Evolutionary conservation across 2,113 vertebrate genomes (phyloP).

Genomic region (Scatophagus argus): DNA sequence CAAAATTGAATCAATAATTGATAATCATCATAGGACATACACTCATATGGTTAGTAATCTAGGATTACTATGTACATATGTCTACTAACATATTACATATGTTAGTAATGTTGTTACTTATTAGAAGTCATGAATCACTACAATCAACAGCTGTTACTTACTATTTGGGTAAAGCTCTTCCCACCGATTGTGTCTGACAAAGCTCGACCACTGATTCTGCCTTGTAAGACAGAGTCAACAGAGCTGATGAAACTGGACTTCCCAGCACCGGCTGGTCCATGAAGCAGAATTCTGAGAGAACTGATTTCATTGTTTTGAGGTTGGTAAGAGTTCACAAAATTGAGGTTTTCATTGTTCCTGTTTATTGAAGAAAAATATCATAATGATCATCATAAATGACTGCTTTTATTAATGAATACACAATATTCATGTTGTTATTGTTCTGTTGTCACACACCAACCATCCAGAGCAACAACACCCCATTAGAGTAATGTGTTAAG

Average conservation of each 20-base stretch:
- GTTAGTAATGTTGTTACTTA: no score
- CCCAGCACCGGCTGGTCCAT: background rate
- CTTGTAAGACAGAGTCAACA: background rate
- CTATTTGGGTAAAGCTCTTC: slow-evolving; percentile 11
- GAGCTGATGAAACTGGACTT: slow-evolving; percentile 53
- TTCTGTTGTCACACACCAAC: background rate
- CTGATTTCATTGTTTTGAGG: background rate
- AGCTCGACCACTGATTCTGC: background rate
- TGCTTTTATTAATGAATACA: background rate
- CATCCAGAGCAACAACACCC: no score
- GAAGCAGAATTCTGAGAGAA: slow-evolving; percentile 34
- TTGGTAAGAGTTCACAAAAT: background rate
- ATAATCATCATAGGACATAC: no score
- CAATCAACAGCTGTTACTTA: no score
- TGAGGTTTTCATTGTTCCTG: background rate
- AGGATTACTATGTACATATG: no score
- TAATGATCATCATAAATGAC: no score
- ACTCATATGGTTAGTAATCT: no score
- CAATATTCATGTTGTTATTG: background rate
- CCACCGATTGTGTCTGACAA: background rate
- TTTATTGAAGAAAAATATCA: background rate
- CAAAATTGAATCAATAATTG: no score
- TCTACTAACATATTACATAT: no score
- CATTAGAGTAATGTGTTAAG: no score
- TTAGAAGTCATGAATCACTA: no score